Conservation (phyloP, 2,888 invertebrate genomes). For the Yponomeuta malinellus region DNA sequence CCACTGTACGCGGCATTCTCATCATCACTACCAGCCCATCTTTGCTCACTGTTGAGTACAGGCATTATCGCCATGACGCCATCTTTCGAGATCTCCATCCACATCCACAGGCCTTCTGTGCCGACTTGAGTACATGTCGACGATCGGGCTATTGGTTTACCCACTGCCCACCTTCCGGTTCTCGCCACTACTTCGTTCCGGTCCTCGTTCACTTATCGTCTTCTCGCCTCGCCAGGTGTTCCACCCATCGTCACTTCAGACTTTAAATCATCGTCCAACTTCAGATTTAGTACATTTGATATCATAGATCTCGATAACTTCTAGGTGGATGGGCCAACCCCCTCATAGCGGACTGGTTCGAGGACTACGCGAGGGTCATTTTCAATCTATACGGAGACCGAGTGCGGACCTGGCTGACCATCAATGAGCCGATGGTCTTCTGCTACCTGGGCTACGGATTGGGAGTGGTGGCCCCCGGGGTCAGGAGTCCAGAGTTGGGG, state of each 20-base stretch:
- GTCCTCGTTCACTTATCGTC: too few relatives aligned
- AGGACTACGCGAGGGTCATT: conserved; percentile 75
- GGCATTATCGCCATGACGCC: too few relatives aligned
- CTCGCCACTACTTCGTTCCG: too few relatives aligned
- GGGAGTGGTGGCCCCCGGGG: conserved; percentile 47
- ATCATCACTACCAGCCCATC: background rate
- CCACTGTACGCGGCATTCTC: background rate
- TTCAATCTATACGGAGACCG: conserved; percentile 75
- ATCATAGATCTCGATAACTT: conserved; percentile 9
- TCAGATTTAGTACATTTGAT: background rate
- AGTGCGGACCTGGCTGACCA: conserved; percentile 81
- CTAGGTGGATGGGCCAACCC: conserved; percentile 81
- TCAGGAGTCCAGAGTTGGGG: conserved; percentile 53
- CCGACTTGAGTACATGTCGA: too few relatives aligned
- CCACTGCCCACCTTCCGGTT: too few relatives aligned
- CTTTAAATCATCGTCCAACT: background rate
- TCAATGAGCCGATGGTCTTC: conserved; percentile 79
- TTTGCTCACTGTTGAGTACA: background rate
- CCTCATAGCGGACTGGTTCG: conserved; percentile 75
- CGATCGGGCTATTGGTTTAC: too few relatives aligned
- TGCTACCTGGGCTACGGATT: conserved; percentile 56
- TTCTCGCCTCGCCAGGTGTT: too few relatives aligned
- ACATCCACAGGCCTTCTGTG: too few relatives aligned
- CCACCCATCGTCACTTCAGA: background rate
- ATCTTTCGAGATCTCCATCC: too few relatives aligned